A percentile compares a stretch with the other conserved stretches of the same genome.
phyloP scores from a whole-genome alignment of 1,140 invertebrate genomes.

The Drosophila pectinifera region DNA sequence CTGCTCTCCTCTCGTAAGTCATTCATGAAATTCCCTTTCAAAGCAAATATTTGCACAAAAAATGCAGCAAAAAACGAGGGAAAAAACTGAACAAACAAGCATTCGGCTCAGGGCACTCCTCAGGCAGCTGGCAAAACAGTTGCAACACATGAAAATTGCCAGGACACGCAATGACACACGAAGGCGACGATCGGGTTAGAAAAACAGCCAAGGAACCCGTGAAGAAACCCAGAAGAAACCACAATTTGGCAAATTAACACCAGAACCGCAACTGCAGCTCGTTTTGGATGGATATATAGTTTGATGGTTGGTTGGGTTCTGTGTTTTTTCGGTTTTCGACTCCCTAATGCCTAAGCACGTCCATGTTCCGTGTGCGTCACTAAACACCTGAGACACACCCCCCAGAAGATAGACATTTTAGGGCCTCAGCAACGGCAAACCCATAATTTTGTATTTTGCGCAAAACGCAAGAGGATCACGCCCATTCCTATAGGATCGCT shows the following conservation, averaged over 20 bases:
- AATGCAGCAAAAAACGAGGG: conserved; percentile 32
- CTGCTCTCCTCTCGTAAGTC: conserved; percentile 34
- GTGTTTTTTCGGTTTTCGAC: conserved; percentile 12
- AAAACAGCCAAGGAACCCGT: conserved; percentile 12
- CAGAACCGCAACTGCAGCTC: conserved; percentile 54
- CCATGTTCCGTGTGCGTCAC: conserved; percentile 72
- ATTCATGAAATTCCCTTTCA: conserved; percentile 61
- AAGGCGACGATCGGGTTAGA: conserved; percentile 52
- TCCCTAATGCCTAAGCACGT: conserved; percentile 83
- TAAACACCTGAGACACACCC: conserved; percentile 74
- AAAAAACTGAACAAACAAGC: conserved; percentile 40
- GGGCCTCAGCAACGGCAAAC: conserved; percentile 48
- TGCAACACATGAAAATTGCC: conserved; percentile 74
- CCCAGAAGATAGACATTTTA: conserved; percentile 36
- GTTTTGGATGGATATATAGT: conserved; percentile 30
- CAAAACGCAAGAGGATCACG: conserved; percentile 67
- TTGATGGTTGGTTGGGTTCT: conserved; percentile 13
- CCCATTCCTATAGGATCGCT: conserved; percentile 48
- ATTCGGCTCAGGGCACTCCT: conserved; percentile 27
- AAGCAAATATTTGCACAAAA: conserved; percentile 70
- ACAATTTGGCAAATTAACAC: conserved; percentile 80
- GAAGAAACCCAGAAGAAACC: conserved; percentile 46
- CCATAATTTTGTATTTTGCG: conserved; percentile 80
- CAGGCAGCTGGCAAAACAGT: conserved; percentile 69
- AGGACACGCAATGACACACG: conserved; percentile 75